These are phyloP conservation scores for Drosophila neoperkinsi DNA, from an alignment of 2,888 invertebrate genomes.

Conservation along the genomic window DNA sequence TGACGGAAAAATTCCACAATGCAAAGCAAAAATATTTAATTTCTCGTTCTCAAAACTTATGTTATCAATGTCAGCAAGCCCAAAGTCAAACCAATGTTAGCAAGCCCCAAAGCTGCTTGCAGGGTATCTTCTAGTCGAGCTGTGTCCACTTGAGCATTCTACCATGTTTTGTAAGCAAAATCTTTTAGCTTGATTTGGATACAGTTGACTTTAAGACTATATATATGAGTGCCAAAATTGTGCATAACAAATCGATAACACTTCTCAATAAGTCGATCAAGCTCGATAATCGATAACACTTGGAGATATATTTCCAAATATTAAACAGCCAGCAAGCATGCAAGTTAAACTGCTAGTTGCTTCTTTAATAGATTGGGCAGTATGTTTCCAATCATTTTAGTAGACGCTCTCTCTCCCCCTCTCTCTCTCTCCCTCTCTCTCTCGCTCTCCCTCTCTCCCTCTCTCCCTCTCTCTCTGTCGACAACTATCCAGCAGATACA, in stretches of 20 bases:
- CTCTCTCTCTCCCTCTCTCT: accelerated
- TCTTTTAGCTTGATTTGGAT: too few relatives aligned
- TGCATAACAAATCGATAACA: too few relatives aligned
- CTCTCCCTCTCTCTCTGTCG: not conserved
- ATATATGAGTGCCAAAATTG: too few relatives aligned
- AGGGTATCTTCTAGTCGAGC: too few relatives aligned
- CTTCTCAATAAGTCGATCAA: too few relatives aligned
- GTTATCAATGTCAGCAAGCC: too few relatives aligned
- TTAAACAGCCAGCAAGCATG: not conserved
- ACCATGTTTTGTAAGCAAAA: too few relatives aligned
- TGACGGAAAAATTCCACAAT: too few relatives aligned
- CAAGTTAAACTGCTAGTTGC: not conserved
- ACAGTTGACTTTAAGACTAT: too few relatives aligned
- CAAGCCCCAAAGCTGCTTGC: too few relatives aligned
- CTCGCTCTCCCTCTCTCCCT: not conserved
- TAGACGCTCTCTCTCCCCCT: not conserved
- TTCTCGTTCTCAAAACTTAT: not conserved
- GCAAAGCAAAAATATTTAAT: not conserved
- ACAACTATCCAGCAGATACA: not conserved
- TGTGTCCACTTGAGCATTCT: too few relatives aligned
- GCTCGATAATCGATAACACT: not conserved
- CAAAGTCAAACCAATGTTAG: too few relatives aligned
- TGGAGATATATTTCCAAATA: not conserved
- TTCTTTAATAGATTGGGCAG: not conserved
- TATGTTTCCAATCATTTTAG: not conserved